phyloP scores from a whole-genome alignment of 2,888 invertebrate genomes.

The Trissolcus brochymenae region DNA sequence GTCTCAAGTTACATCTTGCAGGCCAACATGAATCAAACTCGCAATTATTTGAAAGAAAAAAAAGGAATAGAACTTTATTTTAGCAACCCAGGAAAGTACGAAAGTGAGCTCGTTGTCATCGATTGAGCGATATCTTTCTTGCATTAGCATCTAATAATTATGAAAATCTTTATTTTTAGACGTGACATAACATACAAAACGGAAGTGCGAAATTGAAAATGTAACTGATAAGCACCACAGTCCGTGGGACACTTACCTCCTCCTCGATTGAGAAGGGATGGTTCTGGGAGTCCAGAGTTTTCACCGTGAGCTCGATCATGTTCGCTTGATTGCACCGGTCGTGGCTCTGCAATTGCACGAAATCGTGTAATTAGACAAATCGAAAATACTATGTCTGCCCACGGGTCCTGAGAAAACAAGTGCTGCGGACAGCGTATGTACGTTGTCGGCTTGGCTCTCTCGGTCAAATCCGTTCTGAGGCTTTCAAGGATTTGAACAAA shows the following conservation, averaged over 20 bases:
- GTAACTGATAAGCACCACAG: constrained; percentile 6
- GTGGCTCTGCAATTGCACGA: constrained; percentile 27
- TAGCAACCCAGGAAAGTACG: no score
- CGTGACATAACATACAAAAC: constrained; percentile 8
- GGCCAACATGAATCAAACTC: no score
- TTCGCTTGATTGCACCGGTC: constrained; percentile 61
- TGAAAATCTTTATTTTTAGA: constrained; percentile 10
- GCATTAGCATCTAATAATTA: no score
- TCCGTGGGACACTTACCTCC: constrained; percentile 82
- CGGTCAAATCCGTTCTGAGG: neutral
- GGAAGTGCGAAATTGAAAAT: neutral
- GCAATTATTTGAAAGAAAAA: no score
- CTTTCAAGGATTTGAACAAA: no score
- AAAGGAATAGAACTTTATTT: no score
- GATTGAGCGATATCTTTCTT: no score
- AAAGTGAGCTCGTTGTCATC: no score
- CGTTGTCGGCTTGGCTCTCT: neutral
- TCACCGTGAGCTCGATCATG: constrained; percentile 91
- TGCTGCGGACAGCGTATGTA: neutral
- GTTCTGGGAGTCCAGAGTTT: constrained; percentile 92
- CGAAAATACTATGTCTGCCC: no score
- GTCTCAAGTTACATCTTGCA: no score
- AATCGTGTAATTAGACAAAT: constrained; percentile 10
- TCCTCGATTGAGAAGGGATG: constrained; percentile 88
- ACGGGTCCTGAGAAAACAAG: neutral